These are phyloP conservation scores for Andrena cerasifolii DNA, from an alignment of 1,140 invertebrate species.

Conservation along the genomic window DNA sequence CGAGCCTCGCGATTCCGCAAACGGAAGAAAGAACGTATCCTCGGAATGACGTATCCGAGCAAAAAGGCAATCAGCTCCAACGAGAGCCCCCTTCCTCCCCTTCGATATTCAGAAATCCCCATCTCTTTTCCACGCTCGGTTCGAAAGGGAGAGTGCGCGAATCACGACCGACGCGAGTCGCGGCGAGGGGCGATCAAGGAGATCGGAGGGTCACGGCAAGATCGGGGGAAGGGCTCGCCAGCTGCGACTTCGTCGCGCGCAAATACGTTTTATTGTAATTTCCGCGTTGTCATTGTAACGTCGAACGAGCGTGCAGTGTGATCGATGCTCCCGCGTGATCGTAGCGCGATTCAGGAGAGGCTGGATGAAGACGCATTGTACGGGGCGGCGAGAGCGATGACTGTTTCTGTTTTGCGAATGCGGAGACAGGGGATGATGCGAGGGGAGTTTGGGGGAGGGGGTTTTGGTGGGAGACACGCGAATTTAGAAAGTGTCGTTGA, in stretches of 20 bases:
- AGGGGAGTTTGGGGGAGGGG: background rate
- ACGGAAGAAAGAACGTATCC: too few species aligned
- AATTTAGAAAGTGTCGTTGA: background rate
- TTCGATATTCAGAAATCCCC: too few species aligned
- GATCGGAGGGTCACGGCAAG: background rate
- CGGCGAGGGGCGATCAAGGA: background rate
- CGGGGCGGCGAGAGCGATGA: background rate
- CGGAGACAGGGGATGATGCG: background rate
- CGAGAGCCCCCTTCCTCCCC: too few species aligned
- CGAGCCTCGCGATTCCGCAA: too few species aligned
- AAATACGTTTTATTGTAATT: constrained; percentile 16
- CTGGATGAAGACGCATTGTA: background rate
- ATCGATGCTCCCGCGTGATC: constrained; percentile 10
- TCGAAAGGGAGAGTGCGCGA: too few species aligned
- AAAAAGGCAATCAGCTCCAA: too few species aligned
- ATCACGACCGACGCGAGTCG: background rate
- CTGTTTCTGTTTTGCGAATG: background rate
- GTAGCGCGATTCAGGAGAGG: background rate
- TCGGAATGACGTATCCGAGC: too few species aligned
- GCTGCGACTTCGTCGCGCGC: background rate
- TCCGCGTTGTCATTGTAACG: constrained; percentile 1
- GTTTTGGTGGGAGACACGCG: background rate
- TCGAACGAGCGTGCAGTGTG: constrained; percentile 21
- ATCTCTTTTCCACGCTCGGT: too few species aligned
- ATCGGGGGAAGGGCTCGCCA: background rate